Evolutionary conservation across 2,888 invertebrate genomes (phyloP), one percentile per base, ranked within the genome.

Genomic region (Lasius platythorax): DNA sequence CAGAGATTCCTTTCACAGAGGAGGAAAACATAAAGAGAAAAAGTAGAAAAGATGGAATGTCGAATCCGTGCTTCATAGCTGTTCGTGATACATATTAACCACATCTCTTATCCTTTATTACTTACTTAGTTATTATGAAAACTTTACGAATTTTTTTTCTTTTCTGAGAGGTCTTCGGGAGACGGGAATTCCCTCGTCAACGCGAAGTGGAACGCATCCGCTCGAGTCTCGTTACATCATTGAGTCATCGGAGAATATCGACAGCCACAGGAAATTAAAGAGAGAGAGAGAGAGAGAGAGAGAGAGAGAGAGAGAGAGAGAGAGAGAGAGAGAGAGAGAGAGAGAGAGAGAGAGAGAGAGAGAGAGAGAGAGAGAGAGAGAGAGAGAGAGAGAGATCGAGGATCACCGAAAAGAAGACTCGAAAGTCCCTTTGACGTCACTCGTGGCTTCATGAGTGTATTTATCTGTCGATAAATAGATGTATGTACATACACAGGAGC

Each of bases 371-470:
- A 23, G 23, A 23, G 23, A 23, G 23, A 23, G 23, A 23, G 23
- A 23, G 23, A 23, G 23, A 23, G 23, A 23, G 23, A 23, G n/a
- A 9, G 12, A 12, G 40, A 56, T 12, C 15, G 18, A 50, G 6
- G 11, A 37, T 8, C 53, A 8, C 15, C 8, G 30, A 56, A 40
- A 56, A 37, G n/a, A 53, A 30, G 6, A 43, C 28, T 30, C 5
- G 1, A 64, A 64, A 75, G 63, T 28, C 15, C 37, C 23, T 72
- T 78, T 70, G 37, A 76, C 50, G 37, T 72, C 72, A 58, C 23
- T 23, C 37, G 37, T n/a, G 15, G 12, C 18, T 37, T 9, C 30
- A 9, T 30, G 37, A 53, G n/a, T 79, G 28, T 11, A 58, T 18
- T 46, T 23, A 46, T 81, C 72, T 58, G 30, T 15, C 9, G n/a